Base-by-base conservation (phyloP, 2,888 invertebrate genomes). In the Molorchus minor region DNA sequence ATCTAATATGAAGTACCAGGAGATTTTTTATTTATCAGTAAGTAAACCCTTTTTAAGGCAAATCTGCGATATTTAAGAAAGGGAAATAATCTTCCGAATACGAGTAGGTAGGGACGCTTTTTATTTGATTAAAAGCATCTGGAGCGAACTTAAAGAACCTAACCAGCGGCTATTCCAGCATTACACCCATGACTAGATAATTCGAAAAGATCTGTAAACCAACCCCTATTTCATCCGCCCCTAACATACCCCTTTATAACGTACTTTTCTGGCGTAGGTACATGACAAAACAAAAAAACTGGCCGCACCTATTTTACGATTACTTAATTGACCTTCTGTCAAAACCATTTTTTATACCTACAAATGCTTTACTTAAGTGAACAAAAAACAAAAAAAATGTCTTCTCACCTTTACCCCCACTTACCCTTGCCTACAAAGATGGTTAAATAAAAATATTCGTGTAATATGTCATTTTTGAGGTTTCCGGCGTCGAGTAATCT, bases 231-330 rank as follows among this genome's bases (percentile, higher is more conserved):
- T 38, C 16, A 38, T 25, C 38, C 21, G 13, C 33, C 54, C 54
- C 36, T 40, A 21, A 38, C 38, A 3, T 38, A 57, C 61, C 64
- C 57, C 60, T 60, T 53, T 57, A 40, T 55, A 67, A 62, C 61
- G 67, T 64, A 62, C 59, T 61, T 63, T 65, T 64, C 60, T 59
- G 64, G 57, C 62, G 61, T 59, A n/a, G n/a, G 62, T 64, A 67
- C 61, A 64, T 65, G 67, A 53, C 61, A 53, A 61, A 62, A 58
- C 46, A 62, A 58, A 67, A 64, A 67, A 67, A 61, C 56, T 13
- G 29, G 13, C 55, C 38, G 45, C 38, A 38, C 45, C 41, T 20
- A 40, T 38, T 4, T 49, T 17, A 38, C 20, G 8, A 38, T 15
- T n/a, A n/a, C n/a, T n/a, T n/a, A n/a, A n/a, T n/a, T n/a, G n/a